Evolutionary conservation across 2,888 invertebrate genomes (phyloP).

Genomic region (Acrobasis consociella): DNA sequence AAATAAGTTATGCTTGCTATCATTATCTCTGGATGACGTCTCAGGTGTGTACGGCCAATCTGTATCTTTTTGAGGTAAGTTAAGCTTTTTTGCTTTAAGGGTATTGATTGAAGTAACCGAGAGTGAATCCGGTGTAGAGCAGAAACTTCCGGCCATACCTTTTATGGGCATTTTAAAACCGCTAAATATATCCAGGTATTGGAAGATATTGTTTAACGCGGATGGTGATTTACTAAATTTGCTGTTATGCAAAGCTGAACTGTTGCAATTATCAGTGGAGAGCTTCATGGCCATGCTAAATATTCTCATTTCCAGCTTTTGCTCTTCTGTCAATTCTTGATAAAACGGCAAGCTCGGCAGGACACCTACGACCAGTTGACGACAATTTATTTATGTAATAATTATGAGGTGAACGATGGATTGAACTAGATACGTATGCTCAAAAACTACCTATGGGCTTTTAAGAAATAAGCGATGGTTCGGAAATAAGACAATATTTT

Average conservation of each 20-base stretch:
- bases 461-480: not conserved
- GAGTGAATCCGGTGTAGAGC: conserved; percentile 22
- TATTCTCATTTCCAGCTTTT: conserved; percentile 41
- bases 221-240: conserved; percentile 22
- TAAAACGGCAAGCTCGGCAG: conserved; percentile 55
- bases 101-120: conserved; percentile 38
- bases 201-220: not conserved
- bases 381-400: conserved; percentile 45
- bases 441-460: not conserved
- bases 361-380: conserved; percentile 66
- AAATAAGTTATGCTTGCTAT: conserved; percentile 15
- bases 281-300: conserved; percentile 33
- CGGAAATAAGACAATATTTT: conserved; percentile 3
- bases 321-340: conserved; percentile 55
- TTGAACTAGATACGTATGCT: conserved; percentile 18
- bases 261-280: conserved; percentile 30
- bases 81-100: conserved; percentile 20
- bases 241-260: not conserved
- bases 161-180: conserved; percentile 30
- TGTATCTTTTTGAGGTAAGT: not conserved
- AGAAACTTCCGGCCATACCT: conserved; percentile 26
- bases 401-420: not conserved
- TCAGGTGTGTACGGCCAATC: not conserved
- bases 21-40: conserved; percentile 13
- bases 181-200: conserved; percentile 27